Evolutionary conservation across 2,797 vertebrate species (phyloP).

Genomic region (Manis javanica): DNA sequence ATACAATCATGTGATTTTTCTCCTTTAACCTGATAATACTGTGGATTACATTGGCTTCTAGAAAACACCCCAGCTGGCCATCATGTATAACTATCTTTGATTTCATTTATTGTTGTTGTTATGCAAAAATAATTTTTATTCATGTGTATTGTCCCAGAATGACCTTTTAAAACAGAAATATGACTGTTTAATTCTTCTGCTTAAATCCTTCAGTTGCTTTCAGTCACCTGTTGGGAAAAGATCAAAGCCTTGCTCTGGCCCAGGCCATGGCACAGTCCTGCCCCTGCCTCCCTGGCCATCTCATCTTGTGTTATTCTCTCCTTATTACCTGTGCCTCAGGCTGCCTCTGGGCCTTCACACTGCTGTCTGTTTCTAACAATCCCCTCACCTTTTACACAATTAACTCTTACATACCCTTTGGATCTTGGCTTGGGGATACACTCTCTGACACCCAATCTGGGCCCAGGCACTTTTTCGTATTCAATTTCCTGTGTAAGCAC

Average conservation of each 20-base stretch:
- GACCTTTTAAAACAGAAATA: neutral
- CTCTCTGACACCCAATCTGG: neutral
- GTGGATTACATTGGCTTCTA: neutral
- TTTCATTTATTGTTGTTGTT: neutral
- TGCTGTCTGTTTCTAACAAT: neutral
- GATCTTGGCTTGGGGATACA: neutral
- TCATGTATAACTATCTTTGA: neutral
- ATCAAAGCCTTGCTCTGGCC: neutral
- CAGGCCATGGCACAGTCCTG: too few relatives aligned
- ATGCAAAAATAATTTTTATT: neutral
- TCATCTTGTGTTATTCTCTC: neutral
- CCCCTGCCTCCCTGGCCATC: neutral
- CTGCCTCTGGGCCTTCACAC: neutral
- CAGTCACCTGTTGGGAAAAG: neutral
- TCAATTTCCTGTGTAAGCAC: neutral
- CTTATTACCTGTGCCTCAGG: neutral
- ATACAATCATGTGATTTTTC: neutral
- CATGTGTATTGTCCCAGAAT: neutral
- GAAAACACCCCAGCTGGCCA: neutral
- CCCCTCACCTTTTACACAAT: neutral
- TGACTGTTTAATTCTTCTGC: neutral
- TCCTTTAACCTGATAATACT: neutral
- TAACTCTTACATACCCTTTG: neutral
- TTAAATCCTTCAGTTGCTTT: neutral
- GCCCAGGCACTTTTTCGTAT: neutral